Evolutionary conservation across 2,113 vertebrate species (phyloP), one percentile per base, ranked within the genome.

Genomic region (Aptenodytes patagonicus): DNA sequence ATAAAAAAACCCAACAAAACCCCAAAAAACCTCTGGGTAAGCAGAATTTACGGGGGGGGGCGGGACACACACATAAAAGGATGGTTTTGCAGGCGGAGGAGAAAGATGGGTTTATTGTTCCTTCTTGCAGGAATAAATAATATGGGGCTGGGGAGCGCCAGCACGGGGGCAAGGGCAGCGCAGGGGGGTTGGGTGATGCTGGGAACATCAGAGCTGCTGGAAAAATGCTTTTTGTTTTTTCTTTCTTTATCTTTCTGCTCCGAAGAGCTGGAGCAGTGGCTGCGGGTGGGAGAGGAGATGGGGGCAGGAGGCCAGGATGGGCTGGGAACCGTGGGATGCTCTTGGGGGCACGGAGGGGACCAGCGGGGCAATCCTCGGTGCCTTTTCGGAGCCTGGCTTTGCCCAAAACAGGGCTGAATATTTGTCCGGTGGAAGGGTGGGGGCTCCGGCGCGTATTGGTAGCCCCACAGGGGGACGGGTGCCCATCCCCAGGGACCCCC

Each of bases 51-150:
- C 42, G 8, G 44, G 44, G 44, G 44, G 44, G 44, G 44, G 42
- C 6, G 13, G 13, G 13, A 42, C 42, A 42, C 42, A 42, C 42
- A 42, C 42, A 46, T 70, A 28, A 91, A 79, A 95, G 76, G 54
- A 54, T 87, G 44, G 76, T 22, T 95, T 92, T 77, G 76, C 64
- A 90, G 70, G 52, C 34, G 8, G 44, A 82, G 54, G 21, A 76
- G 79, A 77, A 90, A 92, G 95, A 91, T 70, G 60, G 18, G 60
- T 91, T 95, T 95, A 91, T 94, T 94, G 86, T 95, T 95, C 42
- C 32, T 87, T 80, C 80, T 24, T 46, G 36, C 32, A 78, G 87
- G 81, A 95, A 78, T 86, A 94, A 96, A 89, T 92, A 95, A 83
- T 31, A 15, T 3, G 34, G 64, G 68, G 46, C 42, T 52, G 29